Base-by-base conservation (phyloP, 2,113 vertebrate genomes). In the Lanius ludovicianus region DNA sequence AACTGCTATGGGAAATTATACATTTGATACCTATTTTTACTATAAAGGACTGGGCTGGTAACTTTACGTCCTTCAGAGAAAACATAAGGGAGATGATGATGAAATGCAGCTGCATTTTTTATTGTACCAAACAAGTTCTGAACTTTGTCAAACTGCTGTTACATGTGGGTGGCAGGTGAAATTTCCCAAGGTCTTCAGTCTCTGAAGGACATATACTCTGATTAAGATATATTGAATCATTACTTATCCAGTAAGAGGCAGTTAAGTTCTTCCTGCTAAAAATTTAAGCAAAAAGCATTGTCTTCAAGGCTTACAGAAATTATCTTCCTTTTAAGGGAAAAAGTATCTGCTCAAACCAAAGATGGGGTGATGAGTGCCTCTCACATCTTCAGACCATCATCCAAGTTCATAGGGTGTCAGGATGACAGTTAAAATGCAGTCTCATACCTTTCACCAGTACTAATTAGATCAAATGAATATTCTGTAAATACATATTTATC, bases 141-240 rank as follows among this genome's bases (percentile, higher is more conserved):
- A 88, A 70, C 67, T 91, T 96, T 5, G 4, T 95, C 65, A 82
- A 94, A 94, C 28, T 74, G 56, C n/a, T 10, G 3, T 80, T 82
- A 74, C 46, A 91, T 95, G 79, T 73, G n/a, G 21, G 23, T 76
- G 88, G 68, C n/a, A 56, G 62, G 67, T 70, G 63, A 95, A 81
- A 79, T 82, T 95, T 94, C 71, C 33, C 37, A 90, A 60, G 73
- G 82, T 24, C 20, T 88, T 93, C 44, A 28, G 28, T 90, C 62
- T 83, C 82, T 91, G 85, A 94, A 89, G 81, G 92, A 86, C 62
- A 14, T 19, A 22, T 33, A 15, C 39, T 87, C 83, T 91, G 82
- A 92, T 94, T 95, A 94, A 96, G 94, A 96, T 86, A 18, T 56
- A 94, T 85, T 52, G 63, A 70, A 67, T 76, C 60, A 90, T 96